These are phyloP conservation scores for Carollia perspicillata DNA, from an alignment of 2,113 vertebrate species.

Conservation along the genomic window DNA sequence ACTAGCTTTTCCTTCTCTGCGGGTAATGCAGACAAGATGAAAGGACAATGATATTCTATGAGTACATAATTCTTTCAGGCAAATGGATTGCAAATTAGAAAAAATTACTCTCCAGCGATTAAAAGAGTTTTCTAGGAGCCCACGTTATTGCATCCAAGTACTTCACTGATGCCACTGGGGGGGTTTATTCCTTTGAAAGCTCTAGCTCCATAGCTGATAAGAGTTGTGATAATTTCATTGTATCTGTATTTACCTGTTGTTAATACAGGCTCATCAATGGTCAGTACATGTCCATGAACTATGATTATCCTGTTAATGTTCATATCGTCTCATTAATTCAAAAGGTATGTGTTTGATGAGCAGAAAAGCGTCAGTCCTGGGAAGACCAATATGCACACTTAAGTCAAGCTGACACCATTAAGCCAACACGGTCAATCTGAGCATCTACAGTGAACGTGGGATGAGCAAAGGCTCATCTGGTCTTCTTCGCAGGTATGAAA, in stretches of 20 bases:
- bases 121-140: constrained; percentile 9
- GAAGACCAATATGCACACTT: background rate
- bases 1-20: background rate
- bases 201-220: background rate
- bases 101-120: constrained; percentile 24
- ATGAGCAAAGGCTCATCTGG: background rate
- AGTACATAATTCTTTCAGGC: constrained; percentile 29
- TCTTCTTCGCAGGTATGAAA: background rate
- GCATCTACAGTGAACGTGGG: background rate
- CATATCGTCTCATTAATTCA: background rate
- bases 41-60: constrained; percentile 2
- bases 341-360: background rate
- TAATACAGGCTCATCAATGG: background rate
- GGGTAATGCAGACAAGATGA: constrained; percentile 7
- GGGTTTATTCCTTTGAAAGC: constrained; percentile 11
- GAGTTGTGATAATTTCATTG: constrained; percentile 27
- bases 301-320: background rate
- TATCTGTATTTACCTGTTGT: background rate
- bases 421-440: background rate
- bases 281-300: background rate
- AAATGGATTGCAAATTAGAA: background rate
- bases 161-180: background rate
- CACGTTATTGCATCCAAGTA: background rate
- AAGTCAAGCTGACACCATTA: background rate
- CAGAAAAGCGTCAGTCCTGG: background rate